phyloP scores from a whole-genome alignment of 2,888 invertebrate genomes.

The Oxytorus armatus region DNA sequence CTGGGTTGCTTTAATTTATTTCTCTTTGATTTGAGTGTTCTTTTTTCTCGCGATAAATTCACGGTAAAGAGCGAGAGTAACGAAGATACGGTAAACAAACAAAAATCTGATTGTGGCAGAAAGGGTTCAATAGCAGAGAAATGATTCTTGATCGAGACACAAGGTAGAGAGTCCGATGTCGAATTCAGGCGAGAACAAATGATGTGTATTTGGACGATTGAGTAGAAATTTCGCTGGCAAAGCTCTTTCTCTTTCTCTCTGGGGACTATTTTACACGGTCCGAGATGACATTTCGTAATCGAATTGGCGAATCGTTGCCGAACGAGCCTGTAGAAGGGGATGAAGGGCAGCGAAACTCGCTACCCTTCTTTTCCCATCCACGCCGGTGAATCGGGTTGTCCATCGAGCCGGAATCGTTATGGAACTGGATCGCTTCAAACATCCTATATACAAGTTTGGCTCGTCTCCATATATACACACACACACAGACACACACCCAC shows the following conservation, averaged over 20 bases:
- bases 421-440: slow-evolving; percentile 26
- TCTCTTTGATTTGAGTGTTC: no score
- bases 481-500: no score
- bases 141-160: slow-evolving; percentile 23
- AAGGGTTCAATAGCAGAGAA: not conserved
- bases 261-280: slow-evolving; percentile 33
- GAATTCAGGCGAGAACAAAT: slow-evolving; percentile 25
- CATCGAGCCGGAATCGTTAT: slow-evolving; percentile 56
- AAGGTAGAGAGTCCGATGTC: not conserved
- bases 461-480: slow-evolving; percentile 44
- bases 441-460: slow-evolving; percentile 28
- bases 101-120: no score
- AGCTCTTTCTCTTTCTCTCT: slow-evolving; percentile 10
- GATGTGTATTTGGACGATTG: slow-evolving; percentile 33
- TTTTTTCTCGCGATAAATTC: no score
- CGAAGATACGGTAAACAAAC: no score
- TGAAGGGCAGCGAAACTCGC: slow-evolving; percentile 38
- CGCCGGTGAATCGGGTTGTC: slow-evolving; percentile 70
- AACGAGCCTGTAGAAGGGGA: slow-evolving; percentile 5
- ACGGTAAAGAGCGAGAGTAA: no score
- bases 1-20: no score
- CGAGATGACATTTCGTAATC: slow-evolving; percentile 79
- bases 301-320: slow-evolving; percentile 75
- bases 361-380: slow-evolving; percentile 37
- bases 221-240: slow-evolving; percentile 31